These are phyloP conservation scores for Polymixis flavicincta DNA, from an alignment of 2,888 invertebrate genomes.

Conservation along the genomic window DNA sequence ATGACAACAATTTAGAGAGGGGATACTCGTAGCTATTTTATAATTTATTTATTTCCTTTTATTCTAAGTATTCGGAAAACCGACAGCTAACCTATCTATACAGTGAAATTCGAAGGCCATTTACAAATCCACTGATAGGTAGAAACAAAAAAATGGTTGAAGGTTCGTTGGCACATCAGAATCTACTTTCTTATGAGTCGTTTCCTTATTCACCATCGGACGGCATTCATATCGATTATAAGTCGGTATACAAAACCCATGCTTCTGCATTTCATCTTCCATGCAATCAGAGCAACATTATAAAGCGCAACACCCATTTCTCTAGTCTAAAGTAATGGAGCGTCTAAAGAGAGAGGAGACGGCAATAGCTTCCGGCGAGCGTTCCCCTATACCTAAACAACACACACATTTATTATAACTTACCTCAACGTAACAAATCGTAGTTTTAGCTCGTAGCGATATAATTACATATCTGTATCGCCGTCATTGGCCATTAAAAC, in stretches of 20 bases:
- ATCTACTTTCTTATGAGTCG: neutral
- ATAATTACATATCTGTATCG: slow-evolving; percentile 39
- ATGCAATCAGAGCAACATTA: slow-evolving; percentile 6
- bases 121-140: no score
- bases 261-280: neutral
- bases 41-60: no score
- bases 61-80: no score
- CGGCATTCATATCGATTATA: neutral
- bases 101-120: no score
- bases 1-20: neutral
- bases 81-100: no score
- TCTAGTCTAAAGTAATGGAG: slow-evolving; percentile 6
- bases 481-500: slow-evolving; percentile 45
- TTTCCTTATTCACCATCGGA: neutral
- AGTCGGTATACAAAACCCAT: neutral
- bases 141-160: no score
- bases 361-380: slow-evolving; percentile 36
- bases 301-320: slow-evolving; percentile 19
- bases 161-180: neutral
- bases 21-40: no score
- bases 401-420: slow-evolving; percentile 36
- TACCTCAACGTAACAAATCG: slow-evolving; percentile 28
- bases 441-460: slow-evolving; percentile 31
- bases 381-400: slow-evolving; percentile 45
- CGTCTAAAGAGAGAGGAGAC: slow-evolving; percentile 39